Conservation (phyloP, 2,113 vertebrate genomes). For the Syrrhaptes paradoxus region DNA sequence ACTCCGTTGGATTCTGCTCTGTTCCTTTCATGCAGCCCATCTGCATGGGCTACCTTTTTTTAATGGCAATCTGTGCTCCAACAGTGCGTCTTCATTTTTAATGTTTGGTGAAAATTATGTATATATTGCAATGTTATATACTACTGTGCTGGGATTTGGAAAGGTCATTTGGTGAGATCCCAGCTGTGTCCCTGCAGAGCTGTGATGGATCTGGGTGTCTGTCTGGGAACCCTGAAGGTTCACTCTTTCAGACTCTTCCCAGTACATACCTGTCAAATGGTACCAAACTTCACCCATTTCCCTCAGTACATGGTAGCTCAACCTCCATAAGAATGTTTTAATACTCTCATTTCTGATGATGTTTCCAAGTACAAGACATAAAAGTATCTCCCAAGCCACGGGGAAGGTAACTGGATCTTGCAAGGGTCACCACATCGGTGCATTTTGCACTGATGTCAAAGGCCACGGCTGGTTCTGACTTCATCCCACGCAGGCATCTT, state of each 20-base stretch:
- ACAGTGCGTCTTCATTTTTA: neutral
- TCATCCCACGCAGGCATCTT: neutral
- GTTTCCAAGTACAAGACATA: neutral
- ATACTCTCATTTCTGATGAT: neutral
- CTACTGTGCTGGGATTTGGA: neutral
- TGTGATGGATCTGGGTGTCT: neutral
- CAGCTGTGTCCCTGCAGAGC: neutral
- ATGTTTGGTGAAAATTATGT: neutral
- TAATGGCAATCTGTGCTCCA: neutral
- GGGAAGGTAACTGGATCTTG: neutral
- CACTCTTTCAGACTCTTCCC: neutral
- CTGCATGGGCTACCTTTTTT: neutral
- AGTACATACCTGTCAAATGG: neutral
- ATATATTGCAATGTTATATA: neutral
- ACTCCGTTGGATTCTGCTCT: neutral
- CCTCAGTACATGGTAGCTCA: neutral
- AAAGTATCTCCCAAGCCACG: neutral
- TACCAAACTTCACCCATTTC: neutral
- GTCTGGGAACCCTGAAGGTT: neutral
- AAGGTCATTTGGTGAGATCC: neutral
- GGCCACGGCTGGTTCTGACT: neutral
- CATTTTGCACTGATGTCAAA: fast-evolving
- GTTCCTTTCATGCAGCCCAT: neutral
- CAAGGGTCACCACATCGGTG: neutral
- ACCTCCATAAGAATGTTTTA: neutral